Evolutionary conservation across 2,113 vertebrate species (phyloP), one percentile per base, ranked within the genome.

Genomic region (Penelope pileata): DNA sequence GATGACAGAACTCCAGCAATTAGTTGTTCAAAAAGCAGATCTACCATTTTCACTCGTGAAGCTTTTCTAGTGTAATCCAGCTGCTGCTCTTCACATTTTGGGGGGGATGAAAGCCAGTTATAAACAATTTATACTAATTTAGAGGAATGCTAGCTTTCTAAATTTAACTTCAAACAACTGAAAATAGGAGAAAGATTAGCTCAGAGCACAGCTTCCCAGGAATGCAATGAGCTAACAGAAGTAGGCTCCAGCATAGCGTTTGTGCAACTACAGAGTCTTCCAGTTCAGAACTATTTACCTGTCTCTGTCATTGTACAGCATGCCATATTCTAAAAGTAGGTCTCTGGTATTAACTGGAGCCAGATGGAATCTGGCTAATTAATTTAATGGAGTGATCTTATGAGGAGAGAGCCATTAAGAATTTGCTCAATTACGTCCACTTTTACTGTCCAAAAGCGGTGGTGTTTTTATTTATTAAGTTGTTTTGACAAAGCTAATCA

Each of bases 41-140:
- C 7, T 56, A 93, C 54, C 22, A 17, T 82, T 64, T 64, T 47
- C 47, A 6, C 43, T 75, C 17, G 27, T 54, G 38, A 64, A 17
- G 17, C 67, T 94, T 75, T 68, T 54, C 62, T 48, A 54, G 9
- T 58, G 22, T 43, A 58, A 91, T n/a, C 43, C 10, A 38, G 14
- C 2, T 42, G 10, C 12, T 54, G 19, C 16, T 77, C 56, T 72
- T 38, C 6, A 23, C 60, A 3, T 29, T 60, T 82, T 47, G 3
- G 0, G 1, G 1, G 26, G 45, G n/a, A 42, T 51, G 18, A 56
- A 81, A 60, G 17, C 77, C 0, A 58, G 10, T 43, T 56, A 60
- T 17, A 67, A 86, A 43, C 36, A 59, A 74, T 18, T 32, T 10
- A 32, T 8, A 66, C 24, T 54, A 45, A 60, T 86, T 62, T 42